phyloP scores from a whole-genome alignment of 2,797 vertebrate species.

The Chaetophractus vellerosus region DNA sequence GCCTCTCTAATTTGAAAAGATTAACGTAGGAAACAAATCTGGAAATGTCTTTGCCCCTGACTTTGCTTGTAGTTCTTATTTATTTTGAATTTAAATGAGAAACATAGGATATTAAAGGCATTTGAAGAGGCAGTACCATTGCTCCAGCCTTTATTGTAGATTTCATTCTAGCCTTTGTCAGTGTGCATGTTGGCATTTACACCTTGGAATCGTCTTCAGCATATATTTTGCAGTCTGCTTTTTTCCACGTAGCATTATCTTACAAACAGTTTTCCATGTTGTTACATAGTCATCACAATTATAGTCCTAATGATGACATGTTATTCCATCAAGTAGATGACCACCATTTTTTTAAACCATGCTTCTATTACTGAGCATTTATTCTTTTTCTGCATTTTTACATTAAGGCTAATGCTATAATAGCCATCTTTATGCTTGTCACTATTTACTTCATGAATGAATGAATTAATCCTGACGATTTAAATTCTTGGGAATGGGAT shows the following conservation, averaged over 20 bases:
- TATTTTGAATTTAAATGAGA: conserved; percentile 58
- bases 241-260: background rate
- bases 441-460: background rate
- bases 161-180: background rate
- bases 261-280: background rate
- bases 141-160: background rate
- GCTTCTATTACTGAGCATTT: background rate
- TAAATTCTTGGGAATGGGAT: conserved; percentile 11
- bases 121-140: background rate
- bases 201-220: background rate
- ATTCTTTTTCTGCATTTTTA: background rate
- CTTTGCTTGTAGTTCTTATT: background rate
- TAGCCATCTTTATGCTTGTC: background rate
- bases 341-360: background rate
- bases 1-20: conserved; percentile 26
- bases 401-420: background rate
- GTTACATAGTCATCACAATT: background rate
- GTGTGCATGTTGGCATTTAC: background rate
- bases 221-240: background rate
- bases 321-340: background rate
- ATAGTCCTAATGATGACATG: background rate
- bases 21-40: background rate
- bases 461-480: conserved; percentile 52
- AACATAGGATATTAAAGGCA: background rate
- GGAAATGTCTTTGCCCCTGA: background rate